Base-by-base conservation (phyloP, 2,113 vertebrate genomes). In the Hylia prasina region DNA sequence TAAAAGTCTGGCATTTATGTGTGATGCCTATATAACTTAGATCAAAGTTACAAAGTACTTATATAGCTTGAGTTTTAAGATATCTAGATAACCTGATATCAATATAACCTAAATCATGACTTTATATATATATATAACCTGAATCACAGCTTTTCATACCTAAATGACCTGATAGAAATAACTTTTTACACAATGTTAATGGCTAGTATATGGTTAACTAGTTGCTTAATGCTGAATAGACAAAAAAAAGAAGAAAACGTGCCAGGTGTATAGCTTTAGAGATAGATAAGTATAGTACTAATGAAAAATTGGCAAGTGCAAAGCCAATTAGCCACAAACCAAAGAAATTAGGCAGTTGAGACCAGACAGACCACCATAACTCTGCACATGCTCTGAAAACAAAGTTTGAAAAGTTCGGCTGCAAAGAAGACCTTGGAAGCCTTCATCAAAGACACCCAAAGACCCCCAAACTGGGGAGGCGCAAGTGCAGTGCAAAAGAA, bases 391-490 rank as follows among this genome's bases (percentile, higher is more conserved):
- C 27, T 70, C 35, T 3, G 7, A 39, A 70, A 35, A 39, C 27
- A 23, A 70, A 31, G 15, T 31, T 37, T 31, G 35, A 31, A 70
- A 51, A 40, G 68, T 23, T 39, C 48, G 31, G 48, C 50, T 39
- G 27, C 4, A 1, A 70, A 30, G 47, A 69, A 15, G 27, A 51
- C 10, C 27, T 31, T 39, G 47, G 27, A 51, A 51, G 11, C 48
- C 68, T 70, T 31, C 35, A 30, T 51, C 48, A 51, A 39, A 51
- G 35, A 51, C 47, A 19, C 13, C 14, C 7, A 2, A 37, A 0
- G 1, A 21, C n/a, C 25, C n/a, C 19, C 2, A 1, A 23, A 39
- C 3, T 39, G 47, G 27, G 10, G 20, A 51, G 35, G 10, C 1
- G 1, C 47, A 39, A 31, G 19, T 3, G 1, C n/a, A 31, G 65